Evolutionary conservation across 2,888 invertebrate species (phyloP), one percentile per base, ranked within the genome.

Genomic region (Pantelozetes paolii): DNA sequence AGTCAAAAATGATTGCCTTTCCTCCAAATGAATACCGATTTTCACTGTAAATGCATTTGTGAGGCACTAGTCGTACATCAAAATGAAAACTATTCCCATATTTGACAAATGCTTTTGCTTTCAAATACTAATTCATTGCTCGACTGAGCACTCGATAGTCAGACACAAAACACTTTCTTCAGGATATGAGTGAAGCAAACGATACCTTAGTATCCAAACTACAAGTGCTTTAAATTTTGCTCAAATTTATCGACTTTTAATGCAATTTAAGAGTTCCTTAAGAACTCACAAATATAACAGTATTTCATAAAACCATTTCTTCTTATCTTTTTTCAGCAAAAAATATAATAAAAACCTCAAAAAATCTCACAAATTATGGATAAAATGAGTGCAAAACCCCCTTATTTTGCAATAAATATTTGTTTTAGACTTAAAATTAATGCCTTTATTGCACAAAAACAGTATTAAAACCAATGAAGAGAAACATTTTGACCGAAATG

Each of bases 1-100:
- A 57, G 57, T 57, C 57, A 57, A 57, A 57, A 57, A 28, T 57
- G 57, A 57, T 57, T 57, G 57, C 23, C 23, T 57, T 57, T 57
- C 23, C 5, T 6, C 6, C 45, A 28, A 57, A 57, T 57, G 57
- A 57, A 57, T 57, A 57, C 3, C 3, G 23, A 57, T 57, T 57
- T 6, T 23, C 23, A 57, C 26, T n/a, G 18, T 2, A 57, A 57
- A 57, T 23, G 57, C 57, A 23, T 57, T 57, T 26, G 23, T 13
- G 15, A 26, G 57, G 23, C 8, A 57, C 8, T 23, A n/a, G n/a
- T 57, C 57, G 57, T 57, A 23, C 57, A 57, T 57, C 57, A 26
- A 26, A 26, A 28, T 28, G 26, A 57, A 45, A 45, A 45, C 45
- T 45, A 45, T 45, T 45, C 18, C 9, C 45, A 45, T 45, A 45